These are phyloP conservation scores for Byasa hedistus DNA, from an alignment of 2,888 invertebrate genomes.

Conservation along the genomic window DNA sequence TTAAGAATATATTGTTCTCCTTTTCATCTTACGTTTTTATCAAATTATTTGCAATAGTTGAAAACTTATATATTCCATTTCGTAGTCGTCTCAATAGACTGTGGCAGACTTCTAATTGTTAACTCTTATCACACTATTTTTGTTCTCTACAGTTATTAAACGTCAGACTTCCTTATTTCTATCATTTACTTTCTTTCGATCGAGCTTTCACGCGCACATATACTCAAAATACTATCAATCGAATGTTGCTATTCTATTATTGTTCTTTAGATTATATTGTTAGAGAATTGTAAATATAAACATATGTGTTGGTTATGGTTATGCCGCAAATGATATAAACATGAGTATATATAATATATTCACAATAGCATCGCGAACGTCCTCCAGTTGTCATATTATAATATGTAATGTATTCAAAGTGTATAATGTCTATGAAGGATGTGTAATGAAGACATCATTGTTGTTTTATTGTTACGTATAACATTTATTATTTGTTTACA, in stretches of 20 bases:
- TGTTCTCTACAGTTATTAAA: background rate
- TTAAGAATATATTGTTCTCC: no score
- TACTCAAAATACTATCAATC: background rate
- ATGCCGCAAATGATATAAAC: background rate
- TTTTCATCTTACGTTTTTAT: no score
- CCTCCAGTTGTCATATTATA: background rate
- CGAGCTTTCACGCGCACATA: background rate
- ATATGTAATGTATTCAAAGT: background rate
- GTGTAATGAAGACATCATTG: background rate
- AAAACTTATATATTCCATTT: no score
- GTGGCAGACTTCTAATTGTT: no score
- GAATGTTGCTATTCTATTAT: background rate
- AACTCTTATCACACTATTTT: no score
- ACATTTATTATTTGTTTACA: slow-evolving; percentile 3
- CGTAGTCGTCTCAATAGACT: no score
- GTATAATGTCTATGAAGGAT: background rate
- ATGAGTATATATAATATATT: background rate
- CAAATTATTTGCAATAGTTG: no score
- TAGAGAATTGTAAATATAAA: background rate
- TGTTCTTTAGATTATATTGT: background rate
- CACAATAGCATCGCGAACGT: background rate
- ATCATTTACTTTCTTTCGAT: background rate
- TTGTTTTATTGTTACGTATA: slow-evolving; percentile 1
- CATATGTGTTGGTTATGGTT: background rate
- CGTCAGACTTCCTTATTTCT: background rate